Evolutionary conservation across 1,140 invertebrate species (phyloP), one percentile per base, ranked within the genome.

Genomic region (Seison nebaliae): DNA sequence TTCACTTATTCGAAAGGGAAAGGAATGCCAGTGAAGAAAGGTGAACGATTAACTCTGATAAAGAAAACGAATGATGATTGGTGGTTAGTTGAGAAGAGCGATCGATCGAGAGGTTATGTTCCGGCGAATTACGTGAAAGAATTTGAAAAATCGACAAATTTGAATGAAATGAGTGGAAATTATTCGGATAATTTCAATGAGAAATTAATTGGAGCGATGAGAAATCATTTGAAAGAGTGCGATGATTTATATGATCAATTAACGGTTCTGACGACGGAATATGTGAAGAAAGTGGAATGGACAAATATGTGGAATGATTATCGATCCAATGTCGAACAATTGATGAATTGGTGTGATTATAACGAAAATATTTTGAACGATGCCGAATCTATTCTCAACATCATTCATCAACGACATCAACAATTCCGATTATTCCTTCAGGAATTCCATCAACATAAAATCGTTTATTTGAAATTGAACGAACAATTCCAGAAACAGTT

Each of bases 101-200:
- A 80, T 50, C 75, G 81, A 0, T 68, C 70, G 1, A 83, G 93
- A 50, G 86, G 86, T 8, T 96, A 91, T 59, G 83, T 91, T 2
- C 88, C 88, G 0, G 81, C 83, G 0, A 93, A 91, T 57, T 94
- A 94, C 58, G 79, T 94, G 0, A 69, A 73, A 18, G 79, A 91
- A 57, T 70, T 88, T 29, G 80, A 83, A 45, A 76, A 78, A 0
- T 73, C 80, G 48, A 67, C 78, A 1, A 48, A 71, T 15, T 67
- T 74, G 54, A 74, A 80, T 17, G 70, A 19, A n/a, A 22, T 26
- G 1, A 5, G 28, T 11, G 11, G 26, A n/a, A 24, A 24, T 9
- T 9, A 28, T 12, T 14, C 18, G 6, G 9, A 29, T 28, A 36
- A 36, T 20, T 4, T 20, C 17, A 15, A 18, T 16, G 16, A 11